Evolutionary conservation across 2,797 vertebrate genomes (phyloP), one percentile per base, ranked within the genome.

Genomic region (Hypotaenidia philippensis): DNA sequence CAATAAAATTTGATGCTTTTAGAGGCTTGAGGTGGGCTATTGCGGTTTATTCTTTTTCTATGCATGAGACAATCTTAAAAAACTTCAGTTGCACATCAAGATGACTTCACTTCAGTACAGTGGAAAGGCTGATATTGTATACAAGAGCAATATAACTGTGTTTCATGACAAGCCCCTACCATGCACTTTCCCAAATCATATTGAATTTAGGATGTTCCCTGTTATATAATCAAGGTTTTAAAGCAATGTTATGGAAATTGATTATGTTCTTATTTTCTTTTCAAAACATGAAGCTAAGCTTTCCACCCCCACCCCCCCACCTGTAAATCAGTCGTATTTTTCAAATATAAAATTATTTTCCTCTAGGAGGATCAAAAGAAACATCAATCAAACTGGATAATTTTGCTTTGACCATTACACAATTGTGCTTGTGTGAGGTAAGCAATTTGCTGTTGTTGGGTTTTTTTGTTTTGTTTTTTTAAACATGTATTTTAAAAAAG

Each of bases 391-490:
- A 47, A 82, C 55, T 68, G 83, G 87, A 95, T 85, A 77, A 69
- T 78, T 82, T 89, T 93, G 3, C 53, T 80, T 81, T 95, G 91
- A 95, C 71, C 11, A 31, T 47, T 81, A 70, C 75, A 63, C 2
- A 38, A 3, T 74, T 65, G 13, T n/a, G 8, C 15, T 13, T 90
- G 49, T 91, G 50, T 36, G 27, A 96, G 90, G 92, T 97, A 94
- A 86, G 91, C 6, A 8, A 2, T 44, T 45, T n/a, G 49, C 49
- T 50, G 26, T 16, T 26, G 49, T 9, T 23, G 41, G 16, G 18
- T 7, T 5, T 2, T 60, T 4, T 36, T 52, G 2, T 7, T 5
- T 29, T 8, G 4, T 31, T 13, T 26, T n/a, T n/a, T 25, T 29
- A 10, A 4, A 45, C 5, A 4, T 21, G 3, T 13, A 19, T 68